phyloP scores from a whole-genome alignment of 2,888 invertebrate genomes.

The Aleiodes alternator region DNA sequence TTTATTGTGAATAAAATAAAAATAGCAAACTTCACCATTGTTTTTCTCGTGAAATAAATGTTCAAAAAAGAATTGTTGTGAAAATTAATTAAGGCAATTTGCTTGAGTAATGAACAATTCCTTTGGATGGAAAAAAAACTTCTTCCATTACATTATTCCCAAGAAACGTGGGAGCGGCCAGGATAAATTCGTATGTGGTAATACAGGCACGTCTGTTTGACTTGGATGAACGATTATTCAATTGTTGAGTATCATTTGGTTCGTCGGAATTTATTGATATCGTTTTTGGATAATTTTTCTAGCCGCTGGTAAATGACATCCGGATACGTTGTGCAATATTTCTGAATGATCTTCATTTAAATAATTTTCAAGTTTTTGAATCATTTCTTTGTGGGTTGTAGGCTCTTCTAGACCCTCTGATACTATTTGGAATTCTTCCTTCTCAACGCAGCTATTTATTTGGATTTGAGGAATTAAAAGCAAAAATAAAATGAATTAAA shows the following conservation, averaged over 20 bases:
- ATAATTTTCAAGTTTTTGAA: conserved; percentile 63
- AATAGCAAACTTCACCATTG: background rate
- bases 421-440: conserved; percentile 76
- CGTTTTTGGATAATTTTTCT: conserved; percentile 77
- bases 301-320: conserved; percentile 77
- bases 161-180: conserved; percentile 42
- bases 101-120: conserved; percentile 9
- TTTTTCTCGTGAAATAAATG: background rate
- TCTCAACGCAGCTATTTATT: conserved; percentile 76
- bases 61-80: background rate
- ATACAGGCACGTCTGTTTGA: conserved; percentile 6
- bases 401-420: conserved; percentile 75
- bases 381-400: conserved; percentile 70
- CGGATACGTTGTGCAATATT: conserved; percentile 77
- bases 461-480: conserved; percentile 4
- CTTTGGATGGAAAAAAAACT: conserved; percentile 30
- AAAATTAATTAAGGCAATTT: conserved; percentile 36
- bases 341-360: conserved; percentile 71
- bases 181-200: conserved; percentile 19
- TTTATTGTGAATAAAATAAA: background rate
- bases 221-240: conserved; percentile 8
- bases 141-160: conserved; percentile 33
- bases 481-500: background rate
- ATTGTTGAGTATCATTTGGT: conserved; percentile 9
- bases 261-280: conserved; percentile 70